phyloP scores from a whole-genome alignment of 2,113 vertebrate genomes.

The Thamnophis sirtalis region DNA sequence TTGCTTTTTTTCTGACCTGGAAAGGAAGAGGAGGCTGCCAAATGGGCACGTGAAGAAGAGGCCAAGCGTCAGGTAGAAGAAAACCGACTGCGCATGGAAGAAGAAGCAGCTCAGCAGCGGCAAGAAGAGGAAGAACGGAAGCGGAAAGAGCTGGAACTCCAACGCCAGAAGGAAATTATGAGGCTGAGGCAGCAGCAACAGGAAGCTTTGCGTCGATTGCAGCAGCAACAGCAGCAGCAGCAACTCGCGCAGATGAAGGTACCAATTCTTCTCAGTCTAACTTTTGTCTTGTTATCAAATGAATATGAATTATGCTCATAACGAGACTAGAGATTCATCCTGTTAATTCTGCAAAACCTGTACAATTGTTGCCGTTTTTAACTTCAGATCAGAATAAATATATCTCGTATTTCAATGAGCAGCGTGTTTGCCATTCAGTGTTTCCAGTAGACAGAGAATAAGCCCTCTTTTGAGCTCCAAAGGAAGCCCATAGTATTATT shows the following conservation, averaged over 20 bases:
- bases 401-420: neutral
- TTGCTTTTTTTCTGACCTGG: conserved; percentile 54
- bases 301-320: neutral
- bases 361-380: neutral
- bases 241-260: conserved; percentile 99
- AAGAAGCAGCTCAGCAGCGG: conserved; percentile 82
- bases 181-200: conserved; percentile 83
- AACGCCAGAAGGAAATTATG: conserved; percentile 79
- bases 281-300: neutral
- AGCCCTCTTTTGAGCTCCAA: neutral
- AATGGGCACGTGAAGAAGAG: conserved; percentile 73
- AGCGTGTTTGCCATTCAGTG: neutral
- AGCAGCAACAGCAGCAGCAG: conserved; percentile 93
- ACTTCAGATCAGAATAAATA: neutral
- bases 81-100: conserved; percentile 80
- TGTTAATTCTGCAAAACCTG: neutral
- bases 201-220: conserved; percentile 86
- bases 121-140: conserved; percentile 83
- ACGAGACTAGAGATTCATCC: neutral
- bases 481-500: neutral
- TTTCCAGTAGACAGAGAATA: neutral
- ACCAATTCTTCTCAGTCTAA: neutral
- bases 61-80: conserved; percentile 85
- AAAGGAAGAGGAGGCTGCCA: conserved; percentile 85
- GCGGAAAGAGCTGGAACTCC: conserved; percentile 77